Evolutionary conservation across 2,888 invertebrate genomes (phyloP), one percentile per base, ranked within the genome.

Genomic region (Drosophila mimetica): DNA sequence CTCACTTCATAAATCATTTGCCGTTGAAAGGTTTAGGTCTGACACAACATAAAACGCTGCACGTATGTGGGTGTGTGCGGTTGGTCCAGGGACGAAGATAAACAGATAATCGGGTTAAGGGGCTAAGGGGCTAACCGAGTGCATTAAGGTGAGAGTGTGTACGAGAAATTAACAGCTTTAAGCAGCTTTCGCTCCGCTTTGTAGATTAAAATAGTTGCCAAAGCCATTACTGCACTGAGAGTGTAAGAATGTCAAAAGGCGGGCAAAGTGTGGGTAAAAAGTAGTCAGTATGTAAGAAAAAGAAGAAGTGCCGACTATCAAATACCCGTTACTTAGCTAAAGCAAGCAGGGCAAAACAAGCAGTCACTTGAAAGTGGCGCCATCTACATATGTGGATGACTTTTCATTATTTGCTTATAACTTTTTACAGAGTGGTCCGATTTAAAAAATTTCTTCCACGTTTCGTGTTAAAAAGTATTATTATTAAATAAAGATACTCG

Each of bases 1-100:
- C 47, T 50, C 67, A 87, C 88, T 83, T 85, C 82, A 83, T 83
- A 83, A 83, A 83, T 83, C 88, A 83, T 83, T 82, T 79, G 67
- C 75, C 58, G 75, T 69, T 82, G 76, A 87, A 87, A 85, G 82
- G 87, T 85, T 82, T 72, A 78, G 73, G 50, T 52, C 63, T 55
- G 57, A 58, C 63, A 67, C 71, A 79, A 79, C 71, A 74, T 63
- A 77, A 77, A 77, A 67, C 36, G 58, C 58, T 69, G 34, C 11
- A 8, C 44, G 39, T 7, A 13, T 25, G 39, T 14, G 32, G 47
- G 46, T 14, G 32, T 52, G 46, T 22, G 22, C 11, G 11, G n/a
- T 37, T 44, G 52, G 42, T 13, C 14, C 46, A 53, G 47, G 63
- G 42, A 66, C 64, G 64, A 48, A 63, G 74, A 71, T 86, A 74